Conservation (phyloP, 2,888 invertebrate genomes). For the Tinea pellionella region DNA sequence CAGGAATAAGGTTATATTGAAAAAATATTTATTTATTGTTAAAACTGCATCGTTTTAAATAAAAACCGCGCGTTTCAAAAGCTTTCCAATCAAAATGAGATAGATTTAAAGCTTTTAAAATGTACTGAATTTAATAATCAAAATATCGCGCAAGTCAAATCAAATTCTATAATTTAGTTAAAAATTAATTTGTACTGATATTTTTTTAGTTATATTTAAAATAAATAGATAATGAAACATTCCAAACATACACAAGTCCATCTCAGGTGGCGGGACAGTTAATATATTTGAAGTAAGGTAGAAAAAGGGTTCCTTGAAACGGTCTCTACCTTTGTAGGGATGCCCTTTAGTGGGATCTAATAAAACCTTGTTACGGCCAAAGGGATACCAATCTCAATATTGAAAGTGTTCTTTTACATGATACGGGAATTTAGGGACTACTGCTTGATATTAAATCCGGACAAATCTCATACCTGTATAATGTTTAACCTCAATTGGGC, state of each 20-base stretch:
- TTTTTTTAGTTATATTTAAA: no score
- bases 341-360: slow-evolving; percentile 70
- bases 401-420: slow-evolving; percentile 69
- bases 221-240: no score
- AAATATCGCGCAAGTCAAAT: no score
- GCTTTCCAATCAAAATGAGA: no score
- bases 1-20: no score
- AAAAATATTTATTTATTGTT: no score
- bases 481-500: neutral
- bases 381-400: slow-evolving; percentile 69
- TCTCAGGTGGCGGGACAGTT: slow-evolving; percentile 60
- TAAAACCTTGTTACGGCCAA: slow-evolving; percentile 70
- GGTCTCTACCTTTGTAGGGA: slow-evolving; percentile 62
- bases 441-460: slow-evolving; percentile 59
- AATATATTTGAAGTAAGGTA: slow-evolving; percentile 69
- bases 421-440: slow-evolving; percentile 68
- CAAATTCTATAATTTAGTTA: no score
- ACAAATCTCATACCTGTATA: slow-evolving; percentile 40
- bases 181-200: no score
- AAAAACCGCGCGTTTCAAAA: no score
- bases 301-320: slow-evolving; percentile 60
- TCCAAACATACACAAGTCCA: neutral
- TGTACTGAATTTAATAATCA: no score
- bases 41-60: no score
- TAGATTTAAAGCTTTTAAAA: no score